These are phyloP conservation scores for Oreortyx pictus DNA, from an alignment of 2,797 vertebrate species.

Conservation along the genomic window DNA sequence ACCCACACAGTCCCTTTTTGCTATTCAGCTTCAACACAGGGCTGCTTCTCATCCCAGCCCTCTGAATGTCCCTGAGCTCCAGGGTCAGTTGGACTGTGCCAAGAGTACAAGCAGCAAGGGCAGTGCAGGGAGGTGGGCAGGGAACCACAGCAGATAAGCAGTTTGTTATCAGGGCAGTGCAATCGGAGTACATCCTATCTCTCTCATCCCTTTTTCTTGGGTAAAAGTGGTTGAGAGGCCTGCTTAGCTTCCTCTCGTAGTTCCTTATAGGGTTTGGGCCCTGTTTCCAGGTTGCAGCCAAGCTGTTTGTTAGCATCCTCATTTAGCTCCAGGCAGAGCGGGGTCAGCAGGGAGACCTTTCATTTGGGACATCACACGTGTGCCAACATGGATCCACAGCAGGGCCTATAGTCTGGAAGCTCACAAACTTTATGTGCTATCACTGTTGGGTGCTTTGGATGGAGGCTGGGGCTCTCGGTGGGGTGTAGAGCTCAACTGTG, in stretches of 20 bases:
- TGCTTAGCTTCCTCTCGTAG: background rate
- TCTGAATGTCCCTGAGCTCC: conserved; percentile 8
- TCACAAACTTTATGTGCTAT: accelerated
- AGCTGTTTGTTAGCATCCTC: background rate
- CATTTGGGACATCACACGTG: accelerated
- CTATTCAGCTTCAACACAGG: conserved; percentile 68
- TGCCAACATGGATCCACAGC: background rate
- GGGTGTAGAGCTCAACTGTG: background rate
- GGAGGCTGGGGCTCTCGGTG: background rate
- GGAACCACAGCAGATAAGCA: accelerated
- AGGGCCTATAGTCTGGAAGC: background rate
- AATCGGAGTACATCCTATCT: background rate
- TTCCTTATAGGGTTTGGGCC: background rate
- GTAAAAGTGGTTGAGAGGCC: background rate
- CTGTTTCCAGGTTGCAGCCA: background rate
- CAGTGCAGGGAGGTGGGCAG: conserved; percentile 56
- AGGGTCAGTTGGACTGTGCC: background rate
- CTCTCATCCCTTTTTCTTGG: background rate
- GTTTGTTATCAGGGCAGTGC: background rate
- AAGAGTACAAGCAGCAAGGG: conserved; percentile 24
- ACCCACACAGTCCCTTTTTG: conserved; percentile 55
- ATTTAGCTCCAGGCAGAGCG: accelerated
- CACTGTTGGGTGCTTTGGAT: background rate
- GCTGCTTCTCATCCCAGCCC: conserved; percentile 39
- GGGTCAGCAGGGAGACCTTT: background rate